Conservation (phyloP, 1,140 invertebrate genomes). For the Caenorhabditis elegans region WBcel235 BX284606.5:11620501-11621000, state of each 20-base stretch:
- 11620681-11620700: slow-evolving; percentile 70
- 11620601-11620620: slow-evolving; percentile 67
- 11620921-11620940: slow-evolving; percentile 57
- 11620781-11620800: slow-evolving; percentile 70
- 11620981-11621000: slow-evolving; percentile 8
- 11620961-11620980: not conserved
- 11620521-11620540: too few relatives aligned
- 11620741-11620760: not conserved
- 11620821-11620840: slow-evolving; percentile 84
- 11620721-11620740: slow-evolving; percentile 48
- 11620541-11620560: too few relatives aligned
- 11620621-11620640: slow-evolving; percentile 58
- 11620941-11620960: slow-evolving; percentile 39
- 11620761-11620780: slow-evolving; percentile 4
- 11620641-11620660: slow-evolving; percentile 54
- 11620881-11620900: slow-evolving; percentile 56
- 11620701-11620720: slow-evolving; percentile 63
- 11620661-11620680: slow-evolving; percentile 55
- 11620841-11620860: slow-evolving; percentile 87
- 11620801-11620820: slow-evolving; percentile 84
- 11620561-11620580: slow-evolving; percentile 73
- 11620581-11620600: slow-evolving; percentile 68
- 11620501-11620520: too few relatives aligned
- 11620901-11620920: slow-evolving; percentile 53
- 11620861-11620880: slow-evolving; percentile 76